A percentile compares a stretch with the other conserved stretches of the same genome.
phyloP scores from a whole-genome alignment of 2,888 invertebrate species.

The Drosophila ustulata region DNA sequence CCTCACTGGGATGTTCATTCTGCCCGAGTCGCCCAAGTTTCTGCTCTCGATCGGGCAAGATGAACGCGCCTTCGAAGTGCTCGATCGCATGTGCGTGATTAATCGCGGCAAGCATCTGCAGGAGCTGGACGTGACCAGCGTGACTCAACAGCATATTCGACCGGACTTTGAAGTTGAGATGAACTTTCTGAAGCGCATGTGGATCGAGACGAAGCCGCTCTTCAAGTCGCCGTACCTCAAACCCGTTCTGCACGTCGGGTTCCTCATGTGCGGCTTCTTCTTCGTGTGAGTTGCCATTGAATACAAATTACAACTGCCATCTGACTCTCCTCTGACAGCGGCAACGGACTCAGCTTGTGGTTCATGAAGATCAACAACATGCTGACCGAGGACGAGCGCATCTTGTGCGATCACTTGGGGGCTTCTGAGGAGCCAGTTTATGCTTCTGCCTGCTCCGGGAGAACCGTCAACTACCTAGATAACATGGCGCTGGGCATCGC shows the following conservation, averaged over 20 bases:
- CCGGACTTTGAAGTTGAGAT: rapidly evolving
- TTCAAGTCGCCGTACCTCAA: constrained; percentile 13
- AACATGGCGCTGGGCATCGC: constrained; percentile 17
- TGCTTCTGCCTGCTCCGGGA: neutral
- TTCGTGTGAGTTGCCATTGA: constrained; percentile 29
- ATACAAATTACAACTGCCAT: neutral
- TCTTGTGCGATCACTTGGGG: constrained; percentile 14
- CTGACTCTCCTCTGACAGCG: constrained; percentile 13
- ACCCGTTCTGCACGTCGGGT: neutral
- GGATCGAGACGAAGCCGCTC: constrained; percentile 14
- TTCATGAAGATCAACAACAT: constrained; percentile 10
- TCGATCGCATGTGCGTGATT: constrained; percentile 33
- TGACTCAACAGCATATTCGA: constrained; percentile 2
- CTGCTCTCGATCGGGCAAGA: constrained; percentile 12
- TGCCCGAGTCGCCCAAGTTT: constrained; percentile 57
- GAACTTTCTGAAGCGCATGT: constrained; percentile 1
- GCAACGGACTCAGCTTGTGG: constrained; percentile 30
- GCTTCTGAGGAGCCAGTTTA: neutral
- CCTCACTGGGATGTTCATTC: rapidly evolving
- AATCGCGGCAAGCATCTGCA: constrained; percentile 38
- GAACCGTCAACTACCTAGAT: neutral
- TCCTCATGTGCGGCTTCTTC: constrained; percentile 13
- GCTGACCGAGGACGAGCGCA: neutral
- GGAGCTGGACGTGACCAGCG: constrained; percentile 26
- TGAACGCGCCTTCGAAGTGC: constrained; percentile 21